Evolutionary conservation across 1,140 invertebrate species (phyloP), one percentile per base, ranked within the genome.

Genomic region (Lucilia sericata): DNA sequence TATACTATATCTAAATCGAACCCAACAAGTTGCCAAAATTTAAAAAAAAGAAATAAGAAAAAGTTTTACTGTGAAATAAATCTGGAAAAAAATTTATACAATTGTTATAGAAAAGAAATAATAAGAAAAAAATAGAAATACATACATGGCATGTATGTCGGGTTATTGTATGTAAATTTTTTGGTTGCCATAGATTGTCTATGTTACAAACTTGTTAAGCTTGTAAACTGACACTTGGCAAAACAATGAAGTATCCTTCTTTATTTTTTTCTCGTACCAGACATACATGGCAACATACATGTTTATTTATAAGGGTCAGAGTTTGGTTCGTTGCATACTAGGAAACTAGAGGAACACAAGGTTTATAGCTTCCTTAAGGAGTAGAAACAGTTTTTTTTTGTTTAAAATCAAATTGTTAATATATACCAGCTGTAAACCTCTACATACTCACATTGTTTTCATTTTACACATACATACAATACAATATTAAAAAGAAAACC

Each of bases 171-270:
- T 47, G 42, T 78, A 78, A 30, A 47, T 10, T n/a, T 30, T 47
- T 14, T 19, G 8, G 1, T 80, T 49, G 5, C n/a, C n/a, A 8
- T 80, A 21, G 42, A 8, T 49, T n/a, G 7, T 70, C 36, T 80
- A 2, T 80, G 42, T 21, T 49, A 80, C 47, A 49, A 49, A 80
- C 76, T 51, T 80, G 76, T 80, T 80, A 80, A 80, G 76, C 76
- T 80, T 80, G 76, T 80, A 80, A 80, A 80, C 76, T 80, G 76
- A 49, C 76, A 80, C 76, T 80, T 80, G 76, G 76, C 76, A 80
- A 80, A 80, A 80, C 42, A 80, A 21, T 80, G 76, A 80, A 80
- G n/a, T 19, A 13, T 80, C 12, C 76, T 49, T 60, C 55, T n/a
- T 14, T 60, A 13, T 60, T 14, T 60, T 10, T 42, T 8, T 7